Evolutionary conservation across 2,113 vertebrate genomes (phyloP).

Genomic region (Platichthys stellatus): DNA sequence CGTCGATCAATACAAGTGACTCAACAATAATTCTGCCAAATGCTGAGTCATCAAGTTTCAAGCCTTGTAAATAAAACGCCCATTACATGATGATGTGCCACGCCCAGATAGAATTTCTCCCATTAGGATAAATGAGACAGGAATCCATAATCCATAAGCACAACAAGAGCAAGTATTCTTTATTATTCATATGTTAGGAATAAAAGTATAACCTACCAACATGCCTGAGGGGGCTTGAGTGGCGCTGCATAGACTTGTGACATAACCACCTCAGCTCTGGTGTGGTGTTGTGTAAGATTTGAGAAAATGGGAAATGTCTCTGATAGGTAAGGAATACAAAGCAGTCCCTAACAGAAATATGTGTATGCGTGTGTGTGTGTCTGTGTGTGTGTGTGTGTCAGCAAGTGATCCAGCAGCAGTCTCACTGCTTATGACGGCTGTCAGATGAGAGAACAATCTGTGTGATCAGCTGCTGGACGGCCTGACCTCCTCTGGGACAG

Average conservation of each 20-base stretch:
- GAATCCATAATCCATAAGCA: no score
- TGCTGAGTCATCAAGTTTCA: conserved; percentile 47
- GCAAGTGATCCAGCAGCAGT: conserved; percentile 50
- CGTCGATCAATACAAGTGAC: conserved; percentile 49
- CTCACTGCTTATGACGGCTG: conserved; percentile 53
- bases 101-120: conserved; percentile 2
- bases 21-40: conserved; percentile 45
- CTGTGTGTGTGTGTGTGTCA: conserved; percentile 9
- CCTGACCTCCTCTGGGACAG: conserved; percentile 21
- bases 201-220: no score
- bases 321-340: no score
- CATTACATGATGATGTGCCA: conserved; percentile 19
- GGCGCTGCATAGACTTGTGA: no score
- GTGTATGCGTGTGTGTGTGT: neutral
- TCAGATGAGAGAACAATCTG: conserved; percentile 59
- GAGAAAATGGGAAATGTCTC: no score
- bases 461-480: conserved; percentile 58
- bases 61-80: conserved; percentile 50
- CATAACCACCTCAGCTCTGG: no score
- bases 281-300: no score
- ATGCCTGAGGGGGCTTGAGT: no score
- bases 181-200: no score
- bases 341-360: no score
- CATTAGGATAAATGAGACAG: neutral
- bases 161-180: no score